Conservation (phyloP, 2,888 invertebrate genomes). For the Nemurella pictetii region DNA sequence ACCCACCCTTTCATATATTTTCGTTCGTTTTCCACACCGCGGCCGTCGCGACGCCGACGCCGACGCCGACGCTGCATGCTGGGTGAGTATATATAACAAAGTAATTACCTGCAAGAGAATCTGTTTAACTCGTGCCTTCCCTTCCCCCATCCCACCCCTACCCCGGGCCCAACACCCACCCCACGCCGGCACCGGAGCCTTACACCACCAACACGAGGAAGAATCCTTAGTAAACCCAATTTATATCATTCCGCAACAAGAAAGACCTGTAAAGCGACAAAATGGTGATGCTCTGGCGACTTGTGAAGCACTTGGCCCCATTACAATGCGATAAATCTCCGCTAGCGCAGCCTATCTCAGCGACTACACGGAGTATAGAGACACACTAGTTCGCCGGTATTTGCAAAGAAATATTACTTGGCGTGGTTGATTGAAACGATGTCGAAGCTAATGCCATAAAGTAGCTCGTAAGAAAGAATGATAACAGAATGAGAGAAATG, state of each 20-base stretch:
- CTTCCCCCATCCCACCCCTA: neutral
- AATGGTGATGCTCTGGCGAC: slow-evolving; percentile 63
- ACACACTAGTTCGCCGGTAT: slow-evolving; percentile 14
- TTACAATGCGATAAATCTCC: slow-evolving; percentile 64
- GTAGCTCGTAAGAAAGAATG: slow-evolving; percentile 20
- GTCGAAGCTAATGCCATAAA: slow-evolving; percentile 26
- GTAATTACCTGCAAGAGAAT: slow-evolving; percentile 35
- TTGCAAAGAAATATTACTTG: slow-evolving; percentile 15
- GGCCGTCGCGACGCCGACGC: neutral
- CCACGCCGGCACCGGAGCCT: neutral
- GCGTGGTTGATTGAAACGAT: slow-evolving; percentile 18
- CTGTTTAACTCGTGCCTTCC: slow-evolving; percentile 30
- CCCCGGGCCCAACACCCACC: neutral
- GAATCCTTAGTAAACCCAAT: slow-evolving; percentile 50
- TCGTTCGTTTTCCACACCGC: neutral
- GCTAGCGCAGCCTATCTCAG: slow-evolving; percentile 44
- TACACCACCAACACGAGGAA: slow-evolving; percentile 30
- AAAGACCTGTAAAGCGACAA: slow-evolving; percentile 56
- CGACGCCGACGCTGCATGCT: neutral
- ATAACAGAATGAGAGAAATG: slow-evolving; percentile 15
- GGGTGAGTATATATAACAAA: slow-evolving; percentile 37
- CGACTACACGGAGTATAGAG: neutral
- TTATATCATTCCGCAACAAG: slow-evolving; percentile 55
- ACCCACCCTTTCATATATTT: neutral
- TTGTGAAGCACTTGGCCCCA: slow-evolving; percentile 66